Evolutionary conservation across 2,113 vertebrate species (phyloP).

Genomic region (Sceloporus tristichus): DNA sequence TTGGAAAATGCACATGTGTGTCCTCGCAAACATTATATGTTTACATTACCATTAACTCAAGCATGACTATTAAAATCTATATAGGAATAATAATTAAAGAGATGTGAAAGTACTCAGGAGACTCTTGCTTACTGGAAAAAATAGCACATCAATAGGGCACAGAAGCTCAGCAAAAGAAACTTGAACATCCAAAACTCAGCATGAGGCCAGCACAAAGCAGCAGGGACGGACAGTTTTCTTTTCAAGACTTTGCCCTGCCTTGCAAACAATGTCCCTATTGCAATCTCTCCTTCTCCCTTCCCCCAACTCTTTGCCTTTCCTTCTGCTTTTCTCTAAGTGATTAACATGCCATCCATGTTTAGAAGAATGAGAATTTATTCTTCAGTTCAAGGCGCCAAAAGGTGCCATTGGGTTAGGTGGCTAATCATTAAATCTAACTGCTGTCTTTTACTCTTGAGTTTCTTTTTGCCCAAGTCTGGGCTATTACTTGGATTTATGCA

Average conservation of each 20-base stretch:
- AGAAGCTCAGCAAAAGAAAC: constrained; percentile 67
- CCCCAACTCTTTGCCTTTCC: background rate
- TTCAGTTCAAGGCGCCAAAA: constrained; percentile 70
- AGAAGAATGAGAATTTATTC: constrained; percentile 74
- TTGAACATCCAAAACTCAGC: constrained; percentile 74
- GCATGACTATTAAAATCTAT: constrained; percentile 56
- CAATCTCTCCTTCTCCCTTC: constrained; percentile 61
- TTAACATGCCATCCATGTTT: constrained; percentile 79
- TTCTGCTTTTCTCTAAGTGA: constrained; percentile 74
- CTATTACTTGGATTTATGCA: constrained; percentile 78
- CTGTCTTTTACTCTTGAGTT: constrained; percentile 75
- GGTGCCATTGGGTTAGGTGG: constrained; percentile 80
- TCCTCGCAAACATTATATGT: background rate
- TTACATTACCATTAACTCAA: constrained; percentile 8
- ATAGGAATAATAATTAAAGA: constrained; percentile 44
- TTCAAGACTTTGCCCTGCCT: constrained; percentile 67
- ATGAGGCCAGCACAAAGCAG: constrained; percentile 74
- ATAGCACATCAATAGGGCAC: constrained; percentile 55
- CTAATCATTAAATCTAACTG: constrained; percentile 83
- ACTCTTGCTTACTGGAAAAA: constrained; percentile 49
- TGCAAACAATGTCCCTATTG: constrained; percentile 76
- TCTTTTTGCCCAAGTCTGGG: constrained; percentile 62
- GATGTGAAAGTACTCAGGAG: constrained; percentile 39
- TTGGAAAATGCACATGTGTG: background rate
- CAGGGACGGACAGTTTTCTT: constrained; percentile 72